Base-by-base conservation (phyloP, 2,113 vertebrate species). In the Egretta garzetta region DNA sequence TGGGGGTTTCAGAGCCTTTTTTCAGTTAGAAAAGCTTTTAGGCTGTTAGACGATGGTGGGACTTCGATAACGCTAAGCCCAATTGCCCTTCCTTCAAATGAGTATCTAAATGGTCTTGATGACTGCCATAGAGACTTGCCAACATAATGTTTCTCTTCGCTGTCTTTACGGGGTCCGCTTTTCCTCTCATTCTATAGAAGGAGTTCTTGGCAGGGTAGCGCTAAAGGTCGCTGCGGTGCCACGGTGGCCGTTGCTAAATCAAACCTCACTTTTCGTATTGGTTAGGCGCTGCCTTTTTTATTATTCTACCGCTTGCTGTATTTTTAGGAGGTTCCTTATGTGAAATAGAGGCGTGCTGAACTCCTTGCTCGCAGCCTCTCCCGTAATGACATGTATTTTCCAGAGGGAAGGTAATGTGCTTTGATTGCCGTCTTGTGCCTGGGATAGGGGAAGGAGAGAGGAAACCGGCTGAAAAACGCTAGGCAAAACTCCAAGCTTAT, bases 1-100 rank as follows among this genome's bases (percentile, higher is more conserved):
- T 50, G 95, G 79, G 85, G 96, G 73, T 80, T 94, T 81, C 70
- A 94, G 92, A 89, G 88, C 53, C 64, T 56, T 59, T 81, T 93
- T 75, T 26, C 12, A 55, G 85, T 60, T 37, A n/a, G 89, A 71
- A 90, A 95, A 89, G 75, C 88, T 96, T 96, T 96, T 45, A 96
- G 90, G 85, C 14, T 80, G 68, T 32, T 80, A 56, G 85, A 70
- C 86, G 89, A 56, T 39, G 68, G 28, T 64, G 83, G 74, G 83
- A 28, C 58, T 96, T 64, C 66, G 70, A 9, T 62, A 47, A 43
- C 1, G 19, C 2, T 75, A 33, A 91, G 66, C 56, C 82, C 91
- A 87, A 93, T 75, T 87, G 67, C 80, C 71, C 74, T 90, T 47
- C 68, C 85, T 82, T 47, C 74, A 33, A 47, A 75, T 6, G 52